Base-by-base conservation (phyloP, 2,888 invertebrate genomes). In the Lasioglossum malachurum region DNA sequence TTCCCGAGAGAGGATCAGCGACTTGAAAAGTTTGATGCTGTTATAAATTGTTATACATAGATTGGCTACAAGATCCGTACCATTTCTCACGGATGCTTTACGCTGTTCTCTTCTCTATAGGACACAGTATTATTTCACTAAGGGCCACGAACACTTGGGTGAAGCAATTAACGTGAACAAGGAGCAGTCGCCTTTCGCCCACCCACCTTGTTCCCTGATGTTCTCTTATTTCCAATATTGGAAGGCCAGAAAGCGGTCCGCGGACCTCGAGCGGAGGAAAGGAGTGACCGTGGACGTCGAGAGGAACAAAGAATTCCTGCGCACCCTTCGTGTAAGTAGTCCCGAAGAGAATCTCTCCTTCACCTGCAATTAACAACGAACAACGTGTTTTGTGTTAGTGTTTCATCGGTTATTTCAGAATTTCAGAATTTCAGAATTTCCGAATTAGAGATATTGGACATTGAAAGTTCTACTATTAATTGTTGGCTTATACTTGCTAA, bases 241-340 rank as follows among this genome's bases (percentile, higher is more conserved):
- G 67, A 95, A 95, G 83, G 93, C 94, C 12, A 95, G 94, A 94
- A 93, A 94, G 78, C 93, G 94, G 3, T 93, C 93, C 23, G 85
- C 92, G 8, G 88, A 92, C 31, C 84, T 92, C 8, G 93, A 94
- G 10, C 64, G 46, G 31, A 74, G 83, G 3, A 77, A 19, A 19
- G 73, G 38, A 4, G 93, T 78, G 94, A 93, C 84, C 93, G 93
- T 87, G 92, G 93, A 74, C 93, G 94, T 7, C 90, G 93, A 72
- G 94, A 95, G 27, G 46, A 49, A 95, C 89, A 96, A 67, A 19
- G 19, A 97, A 91, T 94, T 97, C 88, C 95, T 97, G 49, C 95
- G 96, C 87, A 95, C 97, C 82, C 95, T 97, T 73, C 97, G 96
- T 81, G 95, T 97, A 41, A 95, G 92, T 69, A 69, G 35, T 38